These are phyloP conservation scores for Leucoma salicis DNA, from an alignment of 2,888 invertebrate species.

Conservation along the genomic window DNA sequence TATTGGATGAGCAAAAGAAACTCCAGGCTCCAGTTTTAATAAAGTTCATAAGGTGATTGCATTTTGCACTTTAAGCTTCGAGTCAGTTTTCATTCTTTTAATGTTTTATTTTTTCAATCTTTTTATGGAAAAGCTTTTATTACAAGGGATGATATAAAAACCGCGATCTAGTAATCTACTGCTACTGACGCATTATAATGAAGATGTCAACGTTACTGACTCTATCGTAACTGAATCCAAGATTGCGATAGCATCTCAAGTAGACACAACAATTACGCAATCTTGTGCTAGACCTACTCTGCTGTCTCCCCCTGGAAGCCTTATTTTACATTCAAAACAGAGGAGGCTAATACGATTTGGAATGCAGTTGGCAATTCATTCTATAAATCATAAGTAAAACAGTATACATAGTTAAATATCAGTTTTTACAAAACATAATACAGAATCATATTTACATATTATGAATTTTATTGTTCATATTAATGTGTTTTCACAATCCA, in stretches of 20 bases:
- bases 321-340: too few relatives aligned
- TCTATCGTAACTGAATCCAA: conserved; percentile 30
- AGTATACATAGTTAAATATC: too few relatives aligned
- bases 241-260: conserved; percentile 18
- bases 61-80: background rate
- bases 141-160: too few relatives aligned
- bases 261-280: background rate
- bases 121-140: background rate
- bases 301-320: too few relatives aligned
- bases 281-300: too few relatives aligned
- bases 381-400: too few relatives aligned
- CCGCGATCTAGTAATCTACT: conserved; percentile 11
- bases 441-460: too few relatives aligned
- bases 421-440: too few relatives aligned
- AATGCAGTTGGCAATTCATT: too few relatives aligned
- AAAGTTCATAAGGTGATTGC: background rate
- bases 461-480: too few relatives aligned
- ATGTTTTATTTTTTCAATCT: background rate
- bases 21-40: background rate
- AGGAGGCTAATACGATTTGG: too few relatives aligned
- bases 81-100: background rate
- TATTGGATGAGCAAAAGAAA: background rate
- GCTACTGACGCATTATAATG: conserved; percentile 20
- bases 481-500: too few relatives aligned
- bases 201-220: conserved; percentile 22